Base-by-base conservation (phyloP, 2,797 vertebrate species). In the Notolabrus celidotus region DNA sequence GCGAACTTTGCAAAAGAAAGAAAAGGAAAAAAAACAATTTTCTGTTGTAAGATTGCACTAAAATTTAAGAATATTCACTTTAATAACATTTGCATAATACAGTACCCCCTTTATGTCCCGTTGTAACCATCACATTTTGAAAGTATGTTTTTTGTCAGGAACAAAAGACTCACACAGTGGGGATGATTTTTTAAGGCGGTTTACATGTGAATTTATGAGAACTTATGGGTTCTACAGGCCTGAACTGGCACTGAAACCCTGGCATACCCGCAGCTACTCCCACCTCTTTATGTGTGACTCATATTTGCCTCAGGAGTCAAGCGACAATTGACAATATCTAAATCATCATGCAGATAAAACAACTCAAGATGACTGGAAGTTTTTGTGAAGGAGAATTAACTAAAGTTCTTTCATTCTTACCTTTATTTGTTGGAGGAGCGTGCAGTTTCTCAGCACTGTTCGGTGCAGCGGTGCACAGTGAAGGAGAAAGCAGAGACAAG, bases 401-500 rank as follows among this genome's bases (percentile, higher is more conserved):
- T n/a, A 22, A 17, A 46, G 12, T 47, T 4, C 3, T 4, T 16
- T 39, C 12, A 63, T 52, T 34, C 90, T 74, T 91, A 95, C 93
- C 93, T 92, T 63, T 74, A 43, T 75, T 50, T 49, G 2, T 5
- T 62, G 53, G 43, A 58, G 78, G 55, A 64, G 66, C 52, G 77
- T 72, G 76, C 56, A 75, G 57, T 83, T 67, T 52, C 11, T 33
- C 63, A 62, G 38, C 23, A 71, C 76, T 33, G 72, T 34, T 57
- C n/a, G 47, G 41, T 71, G 83, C 77, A 78, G 73, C 75, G 81
- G 90, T 70, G 29, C 85, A 84, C 84, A 19, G 79, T 91, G 91
- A 93, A 94, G 92, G 90, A 90, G 90, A 93, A 79, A 89, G 61
- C 73, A 20, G 68, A 73, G 57, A 42, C 56, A 19, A 15, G 17